Conservation (phyloP, 2,113 vertebrate genomes). For the Galbula dea region DNA sequence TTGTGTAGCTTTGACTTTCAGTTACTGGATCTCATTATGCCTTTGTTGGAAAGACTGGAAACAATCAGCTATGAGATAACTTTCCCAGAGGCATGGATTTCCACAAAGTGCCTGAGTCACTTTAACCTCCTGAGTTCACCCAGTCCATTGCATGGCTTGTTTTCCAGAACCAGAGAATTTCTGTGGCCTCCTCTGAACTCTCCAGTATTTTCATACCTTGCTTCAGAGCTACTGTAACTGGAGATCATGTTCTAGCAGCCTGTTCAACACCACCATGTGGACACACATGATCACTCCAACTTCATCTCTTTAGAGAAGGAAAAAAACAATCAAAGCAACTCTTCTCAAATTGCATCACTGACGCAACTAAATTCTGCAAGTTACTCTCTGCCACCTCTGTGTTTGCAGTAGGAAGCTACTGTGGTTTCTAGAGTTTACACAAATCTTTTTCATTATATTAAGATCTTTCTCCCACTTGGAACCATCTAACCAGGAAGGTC, state of each 20-base stretch:
- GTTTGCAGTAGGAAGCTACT: fast-evolving
- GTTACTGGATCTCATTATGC: background rate
- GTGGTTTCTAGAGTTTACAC: background rate
- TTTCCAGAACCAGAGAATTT: background rate
- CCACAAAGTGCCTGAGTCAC: background rate
- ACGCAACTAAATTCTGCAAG: background rate
- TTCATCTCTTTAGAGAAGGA: background rate
- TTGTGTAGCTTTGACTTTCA: background rate
- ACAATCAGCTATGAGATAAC: background rate
- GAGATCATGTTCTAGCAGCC: background rate
- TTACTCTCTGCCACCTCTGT: background rate
- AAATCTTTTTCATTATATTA: background rate
- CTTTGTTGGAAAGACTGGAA: background rate
- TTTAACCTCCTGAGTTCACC: background rate
- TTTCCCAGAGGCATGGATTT: background rate
- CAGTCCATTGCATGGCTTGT: background rate
- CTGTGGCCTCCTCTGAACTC: background rate
- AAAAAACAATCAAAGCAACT: background rate
- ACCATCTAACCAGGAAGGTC: background rate
- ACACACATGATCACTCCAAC: background rate
- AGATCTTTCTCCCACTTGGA: background rate
- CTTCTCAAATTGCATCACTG: background rate
- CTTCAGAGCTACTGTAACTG: background rate
- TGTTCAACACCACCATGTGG: fast-evolving
- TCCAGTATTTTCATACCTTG: background rate